Conservation (phyloP, 2,113 vertebrate species). For the Perca flavescens region DNA sequence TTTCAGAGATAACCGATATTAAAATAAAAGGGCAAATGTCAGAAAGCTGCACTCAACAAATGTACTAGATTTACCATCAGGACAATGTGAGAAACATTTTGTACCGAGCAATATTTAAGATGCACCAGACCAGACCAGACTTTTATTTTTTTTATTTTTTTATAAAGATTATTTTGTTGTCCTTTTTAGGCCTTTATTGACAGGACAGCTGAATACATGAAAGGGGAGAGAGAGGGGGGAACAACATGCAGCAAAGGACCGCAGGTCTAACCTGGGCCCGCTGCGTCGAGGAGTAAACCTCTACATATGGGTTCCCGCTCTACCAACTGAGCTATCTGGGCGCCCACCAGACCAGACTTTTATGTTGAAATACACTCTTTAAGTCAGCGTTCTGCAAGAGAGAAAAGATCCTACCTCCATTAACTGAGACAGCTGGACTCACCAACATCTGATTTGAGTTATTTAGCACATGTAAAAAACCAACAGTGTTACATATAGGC, state of each 20-base stretch:
- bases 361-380: not conserved
- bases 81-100: not conserved
- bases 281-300: too few relatives aligned
- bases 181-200: too few relatives aligned
- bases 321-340: too few relatives aligned
- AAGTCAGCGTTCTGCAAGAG: not conserved
- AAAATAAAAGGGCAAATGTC: slow-evolving; percentile 6
- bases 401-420: not conserved
- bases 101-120: not conserved
- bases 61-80: not conserved
- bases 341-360: not conserved
- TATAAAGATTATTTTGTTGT: too few relatives aligned
- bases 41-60: not conserved
- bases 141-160: too few relatives aligned
- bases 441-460: not conserved
- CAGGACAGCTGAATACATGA: too few relatives aligned
- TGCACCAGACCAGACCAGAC: not conserved
- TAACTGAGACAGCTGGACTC: not conserved
- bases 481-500: too few relatives aligned
- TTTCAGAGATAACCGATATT: not conserved
- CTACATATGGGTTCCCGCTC: too few relatives aligned
- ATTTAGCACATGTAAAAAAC: too few relatives aligned
- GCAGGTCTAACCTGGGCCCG: too few relatives aligned
- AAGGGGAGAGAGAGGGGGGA: too few relatives aligned
- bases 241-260: too few relatives aligned